Base-by-base conservation (phyloP, 1,140 invertebrate genomes). In the Pseudomyrmex cubaensis region DNA sequence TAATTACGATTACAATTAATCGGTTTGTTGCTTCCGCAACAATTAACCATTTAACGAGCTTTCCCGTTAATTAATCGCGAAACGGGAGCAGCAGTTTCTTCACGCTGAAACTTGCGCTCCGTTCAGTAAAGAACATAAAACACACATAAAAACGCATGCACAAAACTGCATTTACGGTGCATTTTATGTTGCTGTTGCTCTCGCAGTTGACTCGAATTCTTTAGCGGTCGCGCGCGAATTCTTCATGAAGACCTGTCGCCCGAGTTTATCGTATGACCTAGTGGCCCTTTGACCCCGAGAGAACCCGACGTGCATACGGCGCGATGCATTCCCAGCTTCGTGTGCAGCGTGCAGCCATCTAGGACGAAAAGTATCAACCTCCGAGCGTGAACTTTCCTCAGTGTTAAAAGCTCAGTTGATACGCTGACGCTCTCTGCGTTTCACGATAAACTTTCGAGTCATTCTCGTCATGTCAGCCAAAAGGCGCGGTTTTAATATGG, bases 261-360 rank as follows among this genome's bases (percentile, higher is more conserved):
- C 22, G 46, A 10, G 44, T 69, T 85, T 83, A 77, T 86, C 64
- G 46, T 61, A 62, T 76, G 85, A 83, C 86, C 85, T n/a, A 87
- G 46, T 87, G 62, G 70, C 82, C 85, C 64, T 82, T 73, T 85
- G 52, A 87, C 75, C 75, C n/a, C 35, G 20, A 35, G 57, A 13
- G 48, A 35, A 0, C 50, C 63, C 50, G 52, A 52, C 4, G 17
- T 56, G 20, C 48, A 74, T 48, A 54, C 25, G 56, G 74, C 70
- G 57, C 72, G 61, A 22, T 78, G 76, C 76, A 78, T 44, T 20
- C 20, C n/a, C 13, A 20, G 22, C 74, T n/a, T 76, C 44, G 57
- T 25, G 54, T 56, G 85, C 76, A 90, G 83, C 73, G 89, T 90
- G 89, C 83, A 89, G 89, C 89, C 89, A 90, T 89, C 89, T 89